Percentiles rank a stretch among this genome's conserved stretches.
Conservation (phyloP, 2,888 invertebrate genomes). For the Ormyrus thymus region DNA sequence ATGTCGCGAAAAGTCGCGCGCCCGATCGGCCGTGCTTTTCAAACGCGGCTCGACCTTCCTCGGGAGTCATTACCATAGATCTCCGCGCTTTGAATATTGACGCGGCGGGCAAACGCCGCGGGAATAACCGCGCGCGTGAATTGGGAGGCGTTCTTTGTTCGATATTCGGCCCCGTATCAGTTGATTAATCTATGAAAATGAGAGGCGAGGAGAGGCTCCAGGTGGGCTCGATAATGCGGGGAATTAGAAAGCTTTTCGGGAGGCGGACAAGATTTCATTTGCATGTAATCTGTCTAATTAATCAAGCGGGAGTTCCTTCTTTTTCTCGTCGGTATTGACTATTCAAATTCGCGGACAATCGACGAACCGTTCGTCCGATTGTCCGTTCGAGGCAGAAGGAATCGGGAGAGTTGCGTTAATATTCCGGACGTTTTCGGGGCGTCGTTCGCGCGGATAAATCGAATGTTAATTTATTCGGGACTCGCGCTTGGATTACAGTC, state of each 20-base stretch:
- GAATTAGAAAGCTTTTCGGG: no score
- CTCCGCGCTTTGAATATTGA: slow-evolving; percentile 32
- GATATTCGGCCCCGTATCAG: no score
- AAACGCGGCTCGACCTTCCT: not conserved
- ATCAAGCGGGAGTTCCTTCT: no score
- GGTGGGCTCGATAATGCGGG: no score
- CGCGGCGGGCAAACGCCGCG: not conserved
- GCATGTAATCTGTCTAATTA: no score
- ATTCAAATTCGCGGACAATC: no score
- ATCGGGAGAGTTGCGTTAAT: slow-evolving; percentile 21
- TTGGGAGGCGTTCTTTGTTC: not conserved
- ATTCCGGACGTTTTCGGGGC: slow-evolving; percentile 40
- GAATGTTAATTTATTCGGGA: slow-evolving; percentile 30
- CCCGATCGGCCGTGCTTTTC: slow-evolving; percentile 9
- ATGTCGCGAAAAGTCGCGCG: slow-evolving; percentile 5
- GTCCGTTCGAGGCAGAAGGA: slow-evolving; percentile 14
- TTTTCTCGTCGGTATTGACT: no score
- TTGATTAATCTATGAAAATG: no score
- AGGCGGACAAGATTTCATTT: no score
- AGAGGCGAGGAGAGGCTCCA: no score
- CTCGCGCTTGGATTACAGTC: no score
- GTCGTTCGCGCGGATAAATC: slow-evolving; percentile 29
- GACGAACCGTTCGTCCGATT: slow-evolving; percentile 14
- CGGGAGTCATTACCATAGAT: slow-evolving; percentile 29
- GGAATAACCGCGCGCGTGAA: slow-evolving; percentile 13